These are phyloP conservation scores for Sanderia malayensis DNA, from an alignment of 30 jellyfish, hydroid and myxozoan genomes.

Conservation along the genomic window DNA sequence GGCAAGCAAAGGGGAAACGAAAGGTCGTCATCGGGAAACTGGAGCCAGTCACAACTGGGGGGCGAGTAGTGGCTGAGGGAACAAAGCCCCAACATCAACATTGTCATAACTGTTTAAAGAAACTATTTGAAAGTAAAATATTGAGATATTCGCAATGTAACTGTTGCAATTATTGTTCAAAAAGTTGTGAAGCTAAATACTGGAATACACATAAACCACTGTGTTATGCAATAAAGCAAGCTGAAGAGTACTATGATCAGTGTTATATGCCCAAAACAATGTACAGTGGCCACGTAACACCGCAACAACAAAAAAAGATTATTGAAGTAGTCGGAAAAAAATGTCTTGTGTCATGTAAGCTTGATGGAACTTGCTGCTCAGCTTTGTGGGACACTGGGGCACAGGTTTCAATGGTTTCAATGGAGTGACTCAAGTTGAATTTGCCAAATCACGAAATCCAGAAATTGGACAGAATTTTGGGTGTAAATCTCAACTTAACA, in stretches of 20 bases:
- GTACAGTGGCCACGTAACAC: constrained; percentile 16
- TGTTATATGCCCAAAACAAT: constrained; percentile 1
- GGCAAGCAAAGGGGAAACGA: not conserved
- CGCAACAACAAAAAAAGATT: constrained; percentile 7
- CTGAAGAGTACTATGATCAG: not conserved
- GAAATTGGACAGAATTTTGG: constrained; percentile 15
- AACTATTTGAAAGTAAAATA: not conserved
- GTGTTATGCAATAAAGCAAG: constrained; percentile 16
- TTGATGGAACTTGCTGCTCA: not conserved
- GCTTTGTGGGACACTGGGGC: constrained; percentile 55
- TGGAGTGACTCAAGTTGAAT: not conserved
- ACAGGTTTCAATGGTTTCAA: constrained; percentile 33
- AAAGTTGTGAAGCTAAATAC: constrained; percentile 14
- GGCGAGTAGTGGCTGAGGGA: constrained; percentile 19
- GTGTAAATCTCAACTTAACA: not conserved
- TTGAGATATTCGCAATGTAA: constrained; percentile 19
- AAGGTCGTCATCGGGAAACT: constrained; percentile 15
- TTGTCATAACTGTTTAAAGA: constrained; percentile 11
- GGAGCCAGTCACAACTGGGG: constrained; percentile 33
- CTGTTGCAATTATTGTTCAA: constrained; percentile 15
- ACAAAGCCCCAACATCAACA: constrained; percentile 2
- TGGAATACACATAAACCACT: constrained; percentile 19
- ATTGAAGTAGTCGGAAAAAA: constrained; percentile 24
- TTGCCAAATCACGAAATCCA: constrained; percentile 2
- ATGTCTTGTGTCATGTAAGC: constrained; percentile 6